Base-by-base conservation (phyloP, 2,797 vertebrate species). In the Alauda arvensis region DNA sequence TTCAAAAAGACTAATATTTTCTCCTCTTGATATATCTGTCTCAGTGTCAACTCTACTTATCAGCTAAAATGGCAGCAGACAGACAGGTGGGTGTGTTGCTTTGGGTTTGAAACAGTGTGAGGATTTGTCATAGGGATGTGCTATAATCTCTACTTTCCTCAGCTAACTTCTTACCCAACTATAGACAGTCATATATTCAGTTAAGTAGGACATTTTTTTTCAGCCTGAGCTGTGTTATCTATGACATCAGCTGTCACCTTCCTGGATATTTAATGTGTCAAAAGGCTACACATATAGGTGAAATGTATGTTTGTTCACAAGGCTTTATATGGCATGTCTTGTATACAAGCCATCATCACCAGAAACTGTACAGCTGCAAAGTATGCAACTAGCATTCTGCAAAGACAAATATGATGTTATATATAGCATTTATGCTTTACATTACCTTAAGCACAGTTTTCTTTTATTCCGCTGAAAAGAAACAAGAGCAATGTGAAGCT, bases 241-340 rank as follows among this genome's bases (percentile, higher is more conserved):
- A 87, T 81, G 70, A 60, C n/a, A 85, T 85, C 77, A 90, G 25
- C 61, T 90, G 75, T 23, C 83, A 67, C 53, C 78, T 87, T 46
- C 7, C 33, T 48, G 43, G 45, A 18, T 90, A 72, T 49, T 53
- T 60, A 77, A 39, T 56, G 21, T 51, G 85, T 72, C 63, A 78
- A 72, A 92, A 81, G 51, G 14, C n/a, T 83, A 68, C 28, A 18
- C 18, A 6, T 34, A 48, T 51, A 81, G 20, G 60, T 28, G 48
- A 93, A 91, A 81, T 67, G 1, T 29, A 53, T 39, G 24, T 68
- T 39, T 42, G 14, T 18, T 79, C 33, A 71, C 21, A 80, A 52
- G 59, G 17, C 8, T 92, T 89, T 77, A 26, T 62, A 37, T 25
- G 43, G 74, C n/a, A 39, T 2, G 0, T 84, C 57, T 88, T 60